phyloP scores from a whole-genome alignment of 2,888 invertebrate genomes.

The Eupeodes luniger region DNA sequence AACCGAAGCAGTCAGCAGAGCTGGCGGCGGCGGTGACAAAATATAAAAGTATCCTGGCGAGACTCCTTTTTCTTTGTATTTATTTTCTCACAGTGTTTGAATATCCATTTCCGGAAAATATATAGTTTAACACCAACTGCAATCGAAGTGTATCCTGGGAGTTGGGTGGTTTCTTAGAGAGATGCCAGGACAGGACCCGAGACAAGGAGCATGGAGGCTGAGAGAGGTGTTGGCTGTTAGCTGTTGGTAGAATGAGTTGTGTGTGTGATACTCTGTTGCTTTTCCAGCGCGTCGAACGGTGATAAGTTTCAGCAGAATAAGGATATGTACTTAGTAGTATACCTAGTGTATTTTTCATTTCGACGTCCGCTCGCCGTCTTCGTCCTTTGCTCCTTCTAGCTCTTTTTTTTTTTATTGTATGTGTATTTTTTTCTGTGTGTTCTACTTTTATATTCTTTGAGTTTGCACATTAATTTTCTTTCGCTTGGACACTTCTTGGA shows the following conservation, averaged over 20 bases:
- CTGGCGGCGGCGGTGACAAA: constrained; percentile 33
- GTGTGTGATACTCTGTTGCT: constrained; percentile 66
- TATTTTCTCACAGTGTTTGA: constrained; percentile 56
- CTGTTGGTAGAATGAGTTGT: constrained; percentile 1
- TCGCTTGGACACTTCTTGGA: constrained; percentile 70
- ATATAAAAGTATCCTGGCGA: constrained; percentile 56
- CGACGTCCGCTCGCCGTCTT: too few species aligned
- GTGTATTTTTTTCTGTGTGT: constrained; percentile 32
- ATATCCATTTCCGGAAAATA: constrained; percentile 68
- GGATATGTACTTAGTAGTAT: constrained; percentile 48
- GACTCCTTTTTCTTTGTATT: constrained; percentile 17
- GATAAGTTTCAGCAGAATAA: constrained; percentile 51
- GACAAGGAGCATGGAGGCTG: too few species aligned
- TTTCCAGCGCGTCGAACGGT: constrained; percentile 55
- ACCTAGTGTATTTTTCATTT: neutral
- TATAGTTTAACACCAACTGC: constrained; percentile 61
- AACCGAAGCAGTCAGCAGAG: neutral
- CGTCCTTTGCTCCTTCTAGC: neutral
- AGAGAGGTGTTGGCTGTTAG: constrained; percentile 5
- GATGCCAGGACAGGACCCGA: neutral
- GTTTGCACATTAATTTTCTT: constrained; percentile 72
- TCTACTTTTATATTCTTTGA: constrained; percentile 55
- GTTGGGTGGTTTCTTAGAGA: neutral
- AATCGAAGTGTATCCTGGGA: constrained; percentile 43
- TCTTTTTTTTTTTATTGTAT: neutral